Conservation (phyloP, 2,888 invertebrate genomes). For the Chirona hameri region DNA sequence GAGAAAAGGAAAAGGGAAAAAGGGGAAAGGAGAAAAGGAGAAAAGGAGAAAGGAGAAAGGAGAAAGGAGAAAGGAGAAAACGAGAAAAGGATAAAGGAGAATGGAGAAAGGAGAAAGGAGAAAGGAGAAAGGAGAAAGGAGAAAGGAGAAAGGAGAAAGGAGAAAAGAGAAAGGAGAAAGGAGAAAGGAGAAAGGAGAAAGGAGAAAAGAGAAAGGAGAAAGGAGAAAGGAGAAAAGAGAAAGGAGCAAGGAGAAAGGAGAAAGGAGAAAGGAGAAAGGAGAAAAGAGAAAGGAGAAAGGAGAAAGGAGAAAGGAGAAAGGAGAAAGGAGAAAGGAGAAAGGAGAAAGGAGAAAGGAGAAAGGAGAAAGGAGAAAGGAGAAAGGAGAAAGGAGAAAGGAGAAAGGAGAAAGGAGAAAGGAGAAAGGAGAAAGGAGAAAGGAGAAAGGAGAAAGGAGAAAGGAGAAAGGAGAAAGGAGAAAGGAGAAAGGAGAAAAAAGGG, state of each 20-base stretch:
- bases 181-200: constrained; percentile 12
- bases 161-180: neutral
- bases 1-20: neutral
- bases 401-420: neutral
- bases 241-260: neutral
- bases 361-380: neutral
- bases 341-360: neutral
- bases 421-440: neutral
- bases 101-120: neutral
- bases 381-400: neutral
- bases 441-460: neutral
- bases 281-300: neutral
- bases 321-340: neutral
- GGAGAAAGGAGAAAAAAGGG: neutral
- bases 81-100: neutral
- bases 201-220: no score
- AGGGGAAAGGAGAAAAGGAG: neutral
- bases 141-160: no score
- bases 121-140: no score
- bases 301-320: neutral
- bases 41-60: constrained; percentile 1
- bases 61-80: neutral
- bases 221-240: neutral
- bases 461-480: neutral
- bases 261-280: neutral